Base-by-base conservation (phyloP, 2,888 invertebrate species). In the Capitulum mitella region DNA sequence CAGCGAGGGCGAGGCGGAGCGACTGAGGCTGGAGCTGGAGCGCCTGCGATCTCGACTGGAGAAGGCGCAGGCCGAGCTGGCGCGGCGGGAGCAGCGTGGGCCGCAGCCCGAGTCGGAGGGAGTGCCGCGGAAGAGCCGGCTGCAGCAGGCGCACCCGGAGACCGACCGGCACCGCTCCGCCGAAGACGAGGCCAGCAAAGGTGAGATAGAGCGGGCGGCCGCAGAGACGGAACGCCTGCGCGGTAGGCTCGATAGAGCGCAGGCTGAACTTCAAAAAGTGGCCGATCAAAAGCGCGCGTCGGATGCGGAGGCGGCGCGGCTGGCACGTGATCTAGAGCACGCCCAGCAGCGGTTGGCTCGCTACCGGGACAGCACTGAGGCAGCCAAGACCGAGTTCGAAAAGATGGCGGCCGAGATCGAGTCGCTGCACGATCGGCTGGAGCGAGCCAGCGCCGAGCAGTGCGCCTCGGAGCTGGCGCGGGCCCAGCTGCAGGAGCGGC, bases 321-420 rank as follows among this genome's bases (percentile, higher is more conserved):
- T 83, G 26, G 81, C 79, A 26, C 80, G 80, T 22, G 83, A 83
- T 32, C 80, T 83, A 74, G 94, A 94, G 86, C 94, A 94, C 86
- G 91, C 93, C 78, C 93, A 94, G 85, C 89, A 92, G 87, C 92
- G 93, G 86, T 88, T 94, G 81, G 89, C 91, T 48, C 94, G 94
- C 86, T 92, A 93, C 83, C 91, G 93, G 84, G 94, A 94, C 85
- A 91, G 91, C 10, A 91, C 92, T 84, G 94, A 94, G 84, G 90
- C 91, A 5, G 91, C 92, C 16, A 91, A 93, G 84, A 92, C 93
- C 81, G 94, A 95, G 84, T 92, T 93, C 83, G 94, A 95, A 83
- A 89, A 93, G 83, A 91, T 94, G 90, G 91, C 92, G 1, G 91
- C 91, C 78, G 94, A 95, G 84, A 87, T 93, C 82, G 91, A 92